A percentile compares a stretch with the other conserved stretches of the same genome.
Evolutionary conservation across 1,140 invertebrate genomes (phyloP).

Genomic region (Monomorium pharaonis): DNA sequence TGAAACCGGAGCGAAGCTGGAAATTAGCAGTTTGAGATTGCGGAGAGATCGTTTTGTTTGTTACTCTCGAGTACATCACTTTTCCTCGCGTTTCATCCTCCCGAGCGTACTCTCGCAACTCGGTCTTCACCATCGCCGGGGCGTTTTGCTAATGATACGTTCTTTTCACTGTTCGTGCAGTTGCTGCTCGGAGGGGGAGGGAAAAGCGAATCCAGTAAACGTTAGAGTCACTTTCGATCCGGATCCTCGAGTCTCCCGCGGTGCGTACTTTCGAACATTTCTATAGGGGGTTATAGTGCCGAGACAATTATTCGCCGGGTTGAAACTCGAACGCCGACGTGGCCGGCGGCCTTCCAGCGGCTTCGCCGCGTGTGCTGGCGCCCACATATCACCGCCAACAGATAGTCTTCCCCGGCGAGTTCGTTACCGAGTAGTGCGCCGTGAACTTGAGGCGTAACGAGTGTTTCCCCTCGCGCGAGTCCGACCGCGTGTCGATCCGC

Average conservation of each 20-base stretch:
- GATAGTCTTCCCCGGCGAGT: conserved; percentile 60
- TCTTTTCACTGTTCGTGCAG: too few relatives aligned
- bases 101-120: not conserved
- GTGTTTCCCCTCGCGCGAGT: conserved; percentile 25
- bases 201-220: not conserved
- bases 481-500: not conserved
- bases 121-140: not conserved
- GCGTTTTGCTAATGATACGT: not conserved
- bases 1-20: not conserved
- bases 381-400: conserved; percentile 67
- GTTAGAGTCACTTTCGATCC: not conserved
- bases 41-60: not conserved
- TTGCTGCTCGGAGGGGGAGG: too few relatives aligned
- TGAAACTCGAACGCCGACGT: conserved; percentile 46
- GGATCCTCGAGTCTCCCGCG: not conserved
- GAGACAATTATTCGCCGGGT: conserved; percentile 2
- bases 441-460: conserved; percentile 62
- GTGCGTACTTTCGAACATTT: not conserved
- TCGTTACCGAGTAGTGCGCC: conserved; percentile 45
- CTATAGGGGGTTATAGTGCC: not conserved
- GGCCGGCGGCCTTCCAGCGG: conserved; percentile 16
- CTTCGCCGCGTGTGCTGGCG: conserved; percentile 58
- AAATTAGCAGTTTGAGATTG: conserved; percentile 14
- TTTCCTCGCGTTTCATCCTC: not conserved
- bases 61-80: not conserved